Evolutionary conservation across 2,113 vertebrate species (phyloP).

Genomic region (Clarias gariepinus): DNA sequence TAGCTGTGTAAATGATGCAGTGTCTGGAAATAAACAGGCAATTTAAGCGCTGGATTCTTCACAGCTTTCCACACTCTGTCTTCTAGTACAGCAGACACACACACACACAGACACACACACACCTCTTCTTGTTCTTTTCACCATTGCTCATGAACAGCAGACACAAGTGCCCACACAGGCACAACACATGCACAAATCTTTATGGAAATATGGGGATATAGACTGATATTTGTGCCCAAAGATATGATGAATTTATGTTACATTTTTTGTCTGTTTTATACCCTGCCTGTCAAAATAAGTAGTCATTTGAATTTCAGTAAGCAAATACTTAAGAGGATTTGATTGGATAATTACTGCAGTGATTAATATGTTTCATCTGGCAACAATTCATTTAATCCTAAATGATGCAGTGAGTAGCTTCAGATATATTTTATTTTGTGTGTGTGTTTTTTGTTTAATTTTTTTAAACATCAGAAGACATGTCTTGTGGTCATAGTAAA

Average conservation of each 20-base stretch:
- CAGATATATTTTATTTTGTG: too few species aligned
- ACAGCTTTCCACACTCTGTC: slow-evolving; percentile 26
- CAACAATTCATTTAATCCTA: too few species aligned
- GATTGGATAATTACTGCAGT: too few species aligned
- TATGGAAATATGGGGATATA: not conserved
- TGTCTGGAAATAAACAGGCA: slow-evolving; percentile 66
- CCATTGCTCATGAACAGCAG: slow-evolving; percentile 36
- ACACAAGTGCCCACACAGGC: slow-evolving; percentile 41
- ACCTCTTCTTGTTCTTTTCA: slow-evolving; percentile 30
- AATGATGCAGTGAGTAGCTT: too few species aligned
- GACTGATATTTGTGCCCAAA: slow-evolving; percentile 17
- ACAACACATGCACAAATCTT: not conserved
- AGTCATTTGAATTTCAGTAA: too few species aligned
- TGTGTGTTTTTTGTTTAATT: too few species aligned
- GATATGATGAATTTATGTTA: slow-evolving; percentile 13
- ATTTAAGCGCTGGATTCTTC: slow-evolving; percentile 62
- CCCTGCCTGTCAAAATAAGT: too few species aligned
- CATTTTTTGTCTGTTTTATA: slow-evolving; percentile 29
- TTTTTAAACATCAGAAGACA: too few species aligned
- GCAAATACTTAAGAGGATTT: too few species aligned
- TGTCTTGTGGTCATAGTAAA: too few species aligned
- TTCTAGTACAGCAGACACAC: slow-evolving; percentile 39
- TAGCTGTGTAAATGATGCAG: slow-evolving; percentile 62
- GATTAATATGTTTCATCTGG: too few species aligned
- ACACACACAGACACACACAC: slow-evolving; percentile 29